Evolutionary conservation across 2,797 vertebrate species (phyloP), one percentile per base, ranked within the genome.

Genomic region (Aulostomus chinensis): DNA sequence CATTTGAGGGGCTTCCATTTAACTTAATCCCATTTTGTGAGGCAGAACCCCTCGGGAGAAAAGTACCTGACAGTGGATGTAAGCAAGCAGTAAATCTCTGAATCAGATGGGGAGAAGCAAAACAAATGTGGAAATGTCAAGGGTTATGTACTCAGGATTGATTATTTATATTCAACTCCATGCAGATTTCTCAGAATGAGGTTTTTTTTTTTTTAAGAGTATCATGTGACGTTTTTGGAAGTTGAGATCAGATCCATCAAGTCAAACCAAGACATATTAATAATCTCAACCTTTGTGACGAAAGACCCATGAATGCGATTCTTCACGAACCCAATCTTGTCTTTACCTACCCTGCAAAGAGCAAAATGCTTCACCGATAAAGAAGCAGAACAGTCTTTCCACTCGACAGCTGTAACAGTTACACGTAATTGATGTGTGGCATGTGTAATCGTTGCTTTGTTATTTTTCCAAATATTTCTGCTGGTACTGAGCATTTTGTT

Each of bases 381-480:
- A 74, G 54, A 73, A 77, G 58, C 71, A 75, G 70, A 61, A 20
- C 45, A 20, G 20, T 57, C 48, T 52, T 42, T 77, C 60, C 37
- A 33, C 45, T 69, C 58, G 58, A 13, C 65, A 73, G 56, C 68
- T 76, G 52, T 60, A 79, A 60, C 73, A 55, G 73, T 81, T 76
- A 63, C 45, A 46, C 34, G 26, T 81, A 75, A 85, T 80, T 79
- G 76, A 80, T 76, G 78, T 74, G 65, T 73, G 64, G 61, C 68
- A 26, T 81, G 71, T 78, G 52, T 76, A 79, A 84, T 67, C 76
- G 71, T 78, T 78, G 54, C 73, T 68, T 79, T 88, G 73, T 87
- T 86, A 63, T 83, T 82, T 68, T 63, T 83, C 63, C 65, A 83
- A 84, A 80, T 73, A 68, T 64, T 71, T 68, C 55, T 74, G 51